Evolutionary conservation across 2,888 invertebrate species (phyloP), one percentile per base, ranked within the genome.

Genomic region (Drosophila kanekoi): DNA sequence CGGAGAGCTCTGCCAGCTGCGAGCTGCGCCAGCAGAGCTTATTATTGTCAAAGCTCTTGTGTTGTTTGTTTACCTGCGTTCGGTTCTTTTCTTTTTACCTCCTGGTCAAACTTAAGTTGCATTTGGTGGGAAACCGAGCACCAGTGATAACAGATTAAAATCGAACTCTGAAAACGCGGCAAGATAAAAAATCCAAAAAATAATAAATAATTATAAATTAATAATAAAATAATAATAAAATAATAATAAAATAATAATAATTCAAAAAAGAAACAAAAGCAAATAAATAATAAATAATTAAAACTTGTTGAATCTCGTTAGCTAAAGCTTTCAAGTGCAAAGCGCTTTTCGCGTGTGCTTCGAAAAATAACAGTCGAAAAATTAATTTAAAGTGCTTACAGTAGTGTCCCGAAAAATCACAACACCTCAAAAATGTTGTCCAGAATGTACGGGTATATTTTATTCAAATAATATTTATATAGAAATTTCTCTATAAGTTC

Each of bases 61-160:
- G 11, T 41, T 33, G 52, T 28, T 44, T 59, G 37, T n/a, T 35
- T 32, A 11, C n/a, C 41, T 35, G 33, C 33, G 33, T 35, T 32
- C 23, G n/a, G 13, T 23, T 45, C 10, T 3, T 41, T 35, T 35
- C 9, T 44, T n/a, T 45, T 14, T 20, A 9, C 8, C 47, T 53
- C 40, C 32, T 54, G 41, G 18, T 33, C 37, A 35, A 58, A 65
- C 54, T 59, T 56, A 72, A 72, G 66, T 38, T 43, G 20, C 45
- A 47, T 51, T 52, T 41, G 6, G 13, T 23, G 11, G 33, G 8
- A 4, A 2, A 3, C 28, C 47, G 40, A 41, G 18, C 41, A 41
- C 48, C n/a, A 37, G 20, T 35, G 33, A 49, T 51, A 38, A 35
- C 20, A 8, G 40, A 48, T 41, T n/a, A 18, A 33, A 28, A 62